Conservation (phyloP, 1,140 invertebrate genomes). For the Steinernema khuongi region DNA sequence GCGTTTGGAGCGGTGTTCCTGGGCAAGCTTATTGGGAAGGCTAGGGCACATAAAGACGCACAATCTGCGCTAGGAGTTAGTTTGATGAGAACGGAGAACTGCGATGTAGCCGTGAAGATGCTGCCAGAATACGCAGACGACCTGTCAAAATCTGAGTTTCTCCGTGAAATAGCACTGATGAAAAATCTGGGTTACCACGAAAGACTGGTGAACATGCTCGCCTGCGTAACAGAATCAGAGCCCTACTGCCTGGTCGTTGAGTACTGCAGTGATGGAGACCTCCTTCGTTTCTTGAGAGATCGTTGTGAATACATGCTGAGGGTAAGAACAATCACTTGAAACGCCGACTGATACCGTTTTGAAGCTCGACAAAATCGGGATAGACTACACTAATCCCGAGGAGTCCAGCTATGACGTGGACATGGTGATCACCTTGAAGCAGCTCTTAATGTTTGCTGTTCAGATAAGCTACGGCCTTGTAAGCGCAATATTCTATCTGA, state of each 20-base stretch:
- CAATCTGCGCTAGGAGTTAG: constrained; percentile 55
- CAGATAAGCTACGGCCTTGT: constrained; percentile 58
- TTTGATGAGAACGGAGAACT: constrained; percentile 58
- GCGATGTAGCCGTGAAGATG: constrained; percentile 61
- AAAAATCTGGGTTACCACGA: constrained; percentile 61
- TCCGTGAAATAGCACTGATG: constrained; percentile 62
- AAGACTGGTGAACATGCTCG: constrained; percentile 62
- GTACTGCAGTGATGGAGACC: constrained; percentile 61
- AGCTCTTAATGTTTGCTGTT: constrained; percentile 55
- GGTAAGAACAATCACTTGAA: constrained; percentile 44
- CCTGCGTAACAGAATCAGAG: constrained; percentile 61
- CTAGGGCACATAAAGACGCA: constrained; percentile 45
- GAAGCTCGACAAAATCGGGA: constrained; percentile 48
- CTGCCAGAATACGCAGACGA: constrained; percentile 60
- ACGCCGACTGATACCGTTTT: too few species aligned
- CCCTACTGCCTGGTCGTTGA: constrained; percentile 62
- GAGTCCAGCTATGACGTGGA: constrained; percentile 45
- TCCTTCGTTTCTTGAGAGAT: constrained; percentile 59
- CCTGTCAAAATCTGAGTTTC: constrained; percentile 59
- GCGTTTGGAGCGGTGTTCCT: constrained; percentile 53
- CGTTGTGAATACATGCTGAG: constrained; percentile 54
- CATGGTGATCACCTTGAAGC: constrained; percentile 58
- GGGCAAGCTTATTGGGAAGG: constrained; percentile 49
- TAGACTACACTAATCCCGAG: constrained; percentile 48
- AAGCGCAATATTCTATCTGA: constrained; percentile 19